Base-by-base conservation (phyloP, 2,113 vertebrate genomes). In the Tympanuchus pallidicinctus region DNA sequence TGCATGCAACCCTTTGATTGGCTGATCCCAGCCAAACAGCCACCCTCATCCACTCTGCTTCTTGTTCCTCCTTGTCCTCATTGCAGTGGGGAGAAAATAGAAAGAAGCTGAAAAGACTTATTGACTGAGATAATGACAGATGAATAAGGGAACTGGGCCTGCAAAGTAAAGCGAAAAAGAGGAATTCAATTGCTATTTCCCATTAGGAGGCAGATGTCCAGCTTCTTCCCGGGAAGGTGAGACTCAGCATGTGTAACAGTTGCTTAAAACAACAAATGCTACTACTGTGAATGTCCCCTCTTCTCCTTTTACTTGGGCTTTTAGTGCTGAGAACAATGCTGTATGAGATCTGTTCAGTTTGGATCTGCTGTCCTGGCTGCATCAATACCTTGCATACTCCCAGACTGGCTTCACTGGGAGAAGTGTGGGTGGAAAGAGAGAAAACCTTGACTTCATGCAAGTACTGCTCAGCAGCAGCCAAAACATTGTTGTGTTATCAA, bases 221-320 rank as follows among this genome's bases (percentile, higher is more conserved):
- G 13, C 54, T 24, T 71, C 45, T 78, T 87, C 14, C n/a, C 22
- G 45, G 40, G 22, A 85, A 65, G 14, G 22, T 19, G n/a, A 3
- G 7, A 25, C 36, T 87, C n/a, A n/a, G 71, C n/a, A 25, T 0
- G 0, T 65, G 16, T 34, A 78, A 13, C 2, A 28, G 8, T 43
- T 61, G 5, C 21, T 42, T 47, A 22, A 57, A 59, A 90, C 60
- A 32, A 14, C 28, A 56, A 72, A 42, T 71, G 16, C 34, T 63
- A 8, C n/a, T 12, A 47, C 34, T 12, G 22, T 20, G 10, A 38
- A 32, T 4, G 8, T 48, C 5, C 5, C 17, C 2, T 2, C 8
- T 43, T 50, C 6, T 30, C 52, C 52, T 8, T 71, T 73, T 11
- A 48, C 10, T 11, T 34, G 14, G 21, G 11, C 6, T 73, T 72